A percentile compares a stretch with the other conserved stretches of the same genome.
These are phyloP conservation scores for Streblospio benedicti DNA, from an alignment of 1,140 invertebrate species.

Conservation along the genomic window DNA sequence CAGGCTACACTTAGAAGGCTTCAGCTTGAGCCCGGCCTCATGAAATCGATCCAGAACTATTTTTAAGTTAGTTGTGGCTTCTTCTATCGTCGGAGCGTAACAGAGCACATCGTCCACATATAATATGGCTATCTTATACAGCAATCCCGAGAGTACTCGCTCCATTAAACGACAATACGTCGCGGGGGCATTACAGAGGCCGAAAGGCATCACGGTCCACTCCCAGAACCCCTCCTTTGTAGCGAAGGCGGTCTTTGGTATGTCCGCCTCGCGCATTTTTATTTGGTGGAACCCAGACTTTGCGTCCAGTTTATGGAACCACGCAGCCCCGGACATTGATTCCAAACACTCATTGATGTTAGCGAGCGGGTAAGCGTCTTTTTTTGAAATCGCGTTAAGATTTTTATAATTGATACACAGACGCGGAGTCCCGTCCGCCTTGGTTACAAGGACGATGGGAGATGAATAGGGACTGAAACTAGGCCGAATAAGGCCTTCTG, in stretches of 20 bases:
- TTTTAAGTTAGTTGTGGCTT: constrained; percentile 8
- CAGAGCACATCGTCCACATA: constrained; percentile 29
- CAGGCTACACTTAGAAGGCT: constrained; percentile 12
- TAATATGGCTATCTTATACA: constrained; percentile 14
- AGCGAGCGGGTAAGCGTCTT: constrained; percentile 25
- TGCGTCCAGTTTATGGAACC: constrained; percentile 2
- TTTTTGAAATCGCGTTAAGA: constrained; percentile 26
- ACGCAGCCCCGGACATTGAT: not conserved
- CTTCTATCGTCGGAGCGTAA: constrained; percentile 15
- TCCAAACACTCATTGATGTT: constrained; percentile 29
- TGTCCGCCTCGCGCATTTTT: not conserved
- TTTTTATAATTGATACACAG: constrained; percentile 29
- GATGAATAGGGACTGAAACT: constrained; percentile 27
- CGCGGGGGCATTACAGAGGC: constrained; percentile 25
- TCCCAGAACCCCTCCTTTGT: constrained; percentile 3
- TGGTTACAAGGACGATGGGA: constrained; percentile 30
- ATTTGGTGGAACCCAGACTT: constrained; percentile 6
- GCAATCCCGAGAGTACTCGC: constrained; percentile 19
- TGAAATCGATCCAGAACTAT: constrained; percentile 4
- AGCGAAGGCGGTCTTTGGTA: constrained; percentile 7
- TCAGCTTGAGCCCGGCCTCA: constrained; percentile 8
- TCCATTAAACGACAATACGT: constrained; percentile 27
- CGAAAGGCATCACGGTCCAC: constrained; percentile 25
- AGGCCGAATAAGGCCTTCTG: constrained; percentile 2
- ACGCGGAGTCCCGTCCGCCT: constrained; percentile 24